Evolutionary conservation across 92 coral and sea anemone species (phyloP), one percentile per base, ranked within the genome.

Genomic region (Siderastrea siderea): DNA sequence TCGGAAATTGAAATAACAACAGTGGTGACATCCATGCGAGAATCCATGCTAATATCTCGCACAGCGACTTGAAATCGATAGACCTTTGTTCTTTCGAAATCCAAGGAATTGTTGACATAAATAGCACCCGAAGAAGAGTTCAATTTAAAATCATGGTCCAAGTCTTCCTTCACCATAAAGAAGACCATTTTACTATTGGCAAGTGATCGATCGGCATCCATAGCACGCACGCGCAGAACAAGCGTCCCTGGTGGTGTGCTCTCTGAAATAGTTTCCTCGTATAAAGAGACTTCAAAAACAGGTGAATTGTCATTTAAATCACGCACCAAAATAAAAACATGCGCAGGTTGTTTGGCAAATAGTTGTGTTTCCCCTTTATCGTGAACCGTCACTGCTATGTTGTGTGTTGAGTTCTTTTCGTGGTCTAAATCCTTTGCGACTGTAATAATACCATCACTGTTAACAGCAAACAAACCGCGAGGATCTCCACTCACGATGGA

Each of bases 61-160:
- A 87, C 94, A 51, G 78, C 81, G 44, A 88, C 89, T 74, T 91
- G 92, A 87, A 91, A 91, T 13, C 81, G 72, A 75, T 91, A 91
- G 7, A 51, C 44, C 7, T 16, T 65, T 74, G 4, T 78, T 64
- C 57, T 82, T 67, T 91, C 94, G 68, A 68, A 88, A 64, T 91
- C 94, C 47, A 88, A 47, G 54, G 61, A 16, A 16, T 17, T 83
- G 6, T 79, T 66, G 14, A 84, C 60, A 45, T 78, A 91, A 70
- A 91, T 67, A 16, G 79, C 48, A 55, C 94, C 94, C 5, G 82
- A 69, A 6, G 82, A 68, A 47, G 89, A 88, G 67, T 91, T 84
- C n/a, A 91, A 71, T 17, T 11, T 26, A 45, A 91, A 91, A n/a
- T 52, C 68, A 11, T 2, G 54, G 2, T 60, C 66, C 46, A 65